A percentile compares a stretch with the other conserved stretches of the same genome.
Conservation (phyloP, 2,797 vertebrate species). For the Chaetodon trifasciatus region DNA sequence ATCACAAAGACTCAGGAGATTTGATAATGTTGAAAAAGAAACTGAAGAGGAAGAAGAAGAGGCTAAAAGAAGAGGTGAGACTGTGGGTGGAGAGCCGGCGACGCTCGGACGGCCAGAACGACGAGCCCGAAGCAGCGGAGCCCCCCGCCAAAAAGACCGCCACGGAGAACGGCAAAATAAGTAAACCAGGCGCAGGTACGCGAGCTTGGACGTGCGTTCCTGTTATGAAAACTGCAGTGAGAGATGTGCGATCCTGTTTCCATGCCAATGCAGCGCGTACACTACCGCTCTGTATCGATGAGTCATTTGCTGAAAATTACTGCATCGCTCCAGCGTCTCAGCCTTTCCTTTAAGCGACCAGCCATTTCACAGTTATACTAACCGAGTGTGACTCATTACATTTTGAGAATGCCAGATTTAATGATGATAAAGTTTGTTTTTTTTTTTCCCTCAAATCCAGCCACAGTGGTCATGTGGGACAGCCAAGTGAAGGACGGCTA, state of each 20-base stretch:
- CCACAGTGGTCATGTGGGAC: conserved; percentile 73
- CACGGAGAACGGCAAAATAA: conserved; percentile 40
- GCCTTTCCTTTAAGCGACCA: conserved; percentile 11
- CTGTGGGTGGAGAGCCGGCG: conserved; percentile 69
- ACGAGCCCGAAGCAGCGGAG: conserved; percentile 47
- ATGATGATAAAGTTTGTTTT: neutral
- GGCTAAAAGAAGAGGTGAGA: conserved; percentile 72
- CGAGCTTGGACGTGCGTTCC: neutral
- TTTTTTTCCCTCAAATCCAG: conserved; percentile 31
- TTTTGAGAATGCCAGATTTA: conserved; percentile 14
- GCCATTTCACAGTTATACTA: neutral
- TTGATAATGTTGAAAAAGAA: conserved; percentile 67
- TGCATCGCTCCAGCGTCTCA: conserved; percentile 4
- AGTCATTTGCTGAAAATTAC: conserved; percentile 14
- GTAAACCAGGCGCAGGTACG: conserved; percentile 72
- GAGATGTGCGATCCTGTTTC: conserved; percentile 22
- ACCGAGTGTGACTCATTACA: neutral
- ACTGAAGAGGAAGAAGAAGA: conserved; percentile 80
- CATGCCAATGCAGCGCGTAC: conserved; percentile 14
- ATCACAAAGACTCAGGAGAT: conserved; percentile 41
- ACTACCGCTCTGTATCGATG: neutral
- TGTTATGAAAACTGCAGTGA: neutral
- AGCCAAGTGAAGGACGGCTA: conserved; percentile 80
- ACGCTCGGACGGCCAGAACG: conserved; percentile 19
- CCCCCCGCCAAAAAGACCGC: conserved; percentile 38